These are phyloP conservation scores for Tyrannus savana DNA, from an alignment of 2,113 vertebrate genomes.

Conservation along the genomic window DNA sequence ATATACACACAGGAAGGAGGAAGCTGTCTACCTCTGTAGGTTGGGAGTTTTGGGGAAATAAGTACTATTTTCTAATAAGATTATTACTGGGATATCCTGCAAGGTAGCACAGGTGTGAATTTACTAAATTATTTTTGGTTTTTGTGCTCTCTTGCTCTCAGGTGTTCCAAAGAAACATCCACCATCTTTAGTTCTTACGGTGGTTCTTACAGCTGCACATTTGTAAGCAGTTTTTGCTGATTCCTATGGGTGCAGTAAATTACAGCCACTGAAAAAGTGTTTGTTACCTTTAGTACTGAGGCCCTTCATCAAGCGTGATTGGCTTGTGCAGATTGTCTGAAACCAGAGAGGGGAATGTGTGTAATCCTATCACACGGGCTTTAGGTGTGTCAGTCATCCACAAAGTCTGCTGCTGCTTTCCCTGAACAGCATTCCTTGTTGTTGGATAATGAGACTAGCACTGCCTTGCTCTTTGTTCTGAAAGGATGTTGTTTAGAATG, in stretches of 20 bases:
- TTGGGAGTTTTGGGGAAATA: background rate
- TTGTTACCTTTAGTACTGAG: background rate
- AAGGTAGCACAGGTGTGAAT: background rate
- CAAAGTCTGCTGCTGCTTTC: background rate
- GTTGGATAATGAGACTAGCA: background rate
- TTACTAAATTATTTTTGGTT: background rate
- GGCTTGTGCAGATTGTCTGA: background rate
- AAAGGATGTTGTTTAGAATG: background rate
- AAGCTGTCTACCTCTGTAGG: background rate
- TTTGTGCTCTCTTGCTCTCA: background rate
- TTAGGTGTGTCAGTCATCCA: accelerated
- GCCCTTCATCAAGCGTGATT: background rate
- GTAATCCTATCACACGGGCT: background rate
- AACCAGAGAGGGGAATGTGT: background rate
- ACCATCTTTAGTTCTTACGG: background rate
- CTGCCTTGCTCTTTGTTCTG: background rate
- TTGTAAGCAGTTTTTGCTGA: background rate
- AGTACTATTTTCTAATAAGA: background rate
- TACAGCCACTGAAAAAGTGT: background rate
- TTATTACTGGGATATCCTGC: background rate
- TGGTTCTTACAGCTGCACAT: background rate
- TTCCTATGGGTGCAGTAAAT: background rate
- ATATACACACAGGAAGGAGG: background rate
- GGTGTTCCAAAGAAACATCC: background rate
- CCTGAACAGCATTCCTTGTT: background rate